Evolutionary conservation across 2,888 invertebrate genomes (phyloP).

Genomic region (Ophion ventricosus): DNA sequence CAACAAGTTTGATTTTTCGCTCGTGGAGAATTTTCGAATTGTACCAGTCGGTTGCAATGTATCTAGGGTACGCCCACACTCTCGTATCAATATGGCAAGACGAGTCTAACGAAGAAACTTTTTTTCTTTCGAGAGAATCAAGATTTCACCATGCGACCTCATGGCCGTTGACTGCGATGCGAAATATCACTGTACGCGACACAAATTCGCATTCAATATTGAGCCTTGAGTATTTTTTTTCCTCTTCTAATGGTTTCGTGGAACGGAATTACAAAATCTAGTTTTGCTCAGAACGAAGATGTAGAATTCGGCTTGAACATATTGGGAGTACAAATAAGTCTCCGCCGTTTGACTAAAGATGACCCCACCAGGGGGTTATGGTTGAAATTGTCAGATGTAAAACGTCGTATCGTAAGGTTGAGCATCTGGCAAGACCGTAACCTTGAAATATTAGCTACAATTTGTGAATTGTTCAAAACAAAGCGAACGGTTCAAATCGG

Average conservation of each 20-base stretch:
- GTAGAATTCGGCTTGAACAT: no score
- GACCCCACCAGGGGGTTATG: no score
- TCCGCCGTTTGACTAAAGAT: no score
- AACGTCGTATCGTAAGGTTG: no score
- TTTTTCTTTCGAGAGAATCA: conserved; percentile 37
- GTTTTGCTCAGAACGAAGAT: not conserved
- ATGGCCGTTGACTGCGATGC: conserved; percentile 16
- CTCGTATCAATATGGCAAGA: conserved; percentile 65
- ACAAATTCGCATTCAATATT: conserved; percentile 19
- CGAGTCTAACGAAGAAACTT: conserved; percentile 46
- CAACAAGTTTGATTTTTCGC: conserved; percentile 20
- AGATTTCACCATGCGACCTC: conserved; percentile 63
- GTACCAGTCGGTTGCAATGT: conserved; percentile 50
- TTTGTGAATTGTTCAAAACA: no score
- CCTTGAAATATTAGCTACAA: no score
- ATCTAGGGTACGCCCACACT: conserved; percentile 70
- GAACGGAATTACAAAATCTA: conserved; percentile 12
- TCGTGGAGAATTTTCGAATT: not conserved
- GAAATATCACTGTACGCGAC: conserved; percentile 35
- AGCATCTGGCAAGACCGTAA: no score
- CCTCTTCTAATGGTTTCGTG: not conserved
- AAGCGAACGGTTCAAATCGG: no score
- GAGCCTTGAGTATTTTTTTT: conserved; percentile 32
- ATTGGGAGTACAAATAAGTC: no score
- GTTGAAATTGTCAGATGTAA: no score